Base-by-base conservation (phyloP, 2,888 invertebrate species). In the Heliconius cydno region DNA sequence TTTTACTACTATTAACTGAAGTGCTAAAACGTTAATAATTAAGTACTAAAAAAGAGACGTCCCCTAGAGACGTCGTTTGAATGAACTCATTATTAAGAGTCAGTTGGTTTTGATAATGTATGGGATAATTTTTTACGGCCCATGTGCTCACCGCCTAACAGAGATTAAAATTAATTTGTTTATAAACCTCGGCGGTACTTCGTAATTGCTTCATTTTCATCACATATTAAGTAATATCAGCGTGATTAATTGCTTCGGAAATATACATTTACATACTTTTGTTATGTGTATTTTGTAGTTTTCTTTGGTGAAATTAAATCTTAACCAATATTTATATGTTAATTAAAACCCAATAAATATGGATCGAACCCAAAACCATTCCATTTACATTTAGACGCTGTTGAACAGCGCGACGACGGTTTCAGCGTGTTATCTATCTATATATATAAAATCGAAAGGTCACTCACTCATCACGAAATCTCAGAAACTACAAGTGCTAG, bases 121-220 rank as follows among this genome's bases (percentile, higher is more conserved):
- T 70, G 38, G 25, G 70, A 46, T 25, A 41, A 41, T 70, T 57
- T 57, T 73, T 73, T 57, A 73, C 57, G 57, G 34, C 34, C 57
- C n/a, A 57, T 15, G n/a, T 30, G 72, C 13, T 34, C 57, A 30
- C n/a, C 72, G 30, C 46, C 72, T 57, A 68, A 57, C 30, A n/a
- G 12, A 34, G 22, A 30, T 34, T 73, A 57, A 73, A 73, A 60
- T 73, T 60, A 73, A 73, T 73, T 73, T 60, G 60, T 38, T 73
- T 60, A 60, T 60, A 25, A 60, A 34, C 73, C 73, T 25, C 10
- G 19, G 25, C 15, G 57, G 9, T 15, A 73, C 70, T 41, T 28
- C 25, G 28, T 70, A 73, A 73, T 73, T 38, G 60, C 38, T 73
- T 73, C 34, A 60, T 60, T 73, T 73, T 60, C 57, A 73, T n/a